Base-by-base conservation (phyloP, 2,888 invertebrate species). In the Empis stercorea region DNA sequence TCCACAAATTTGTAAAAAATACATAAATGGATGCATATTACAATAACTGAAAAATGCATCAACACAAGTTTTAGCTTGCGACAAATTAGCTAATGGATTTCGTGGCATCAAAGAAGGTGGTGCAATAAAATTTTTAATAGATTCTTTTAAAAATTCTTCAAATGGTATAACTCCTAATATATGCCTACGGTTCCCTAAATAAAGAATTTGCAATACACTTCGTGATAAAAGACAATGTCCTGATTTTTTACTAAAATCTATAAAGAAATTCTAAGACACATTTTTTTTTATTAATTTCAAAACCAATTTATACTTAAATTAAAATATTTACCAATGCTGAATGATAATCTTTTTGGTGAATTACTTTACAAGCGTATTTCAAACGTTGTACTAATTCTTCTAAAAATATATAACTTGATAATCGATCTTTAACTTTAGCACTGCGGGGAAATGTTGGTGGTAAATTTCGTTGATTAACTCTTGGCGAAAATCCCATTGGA, bases 381-480 rank as follows among this genome's bases (percentile, higher is more conserved):
- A 93, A 74, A 51, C 89, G 76, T 37, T 80, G 76, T n/a, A 93
- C 76, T 57, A 95, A 76, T 61, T 84, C 84, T 58, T 87, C 84
- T 51, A 92, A 66, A 32, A 94, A 88, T 61, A 88, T 88, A 44
- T 74, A 70, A 54, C 83, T 73, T 1, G 70, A 66, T 30, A 66
- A 60, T 11, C 79, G 71, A 41, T 83, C 81, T 57, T 87, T 87
- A 60, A 96, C 92, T 69, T 89, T 86, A 0, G 94, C 92, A 68
- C 93, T 95, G 16, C 97, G 80, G 0, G 97, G 97, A 73, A 97
- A 99, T 15, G 97, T 95, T 0, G 97, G 95, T n/a, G 97, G 97
- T 47, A 97, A 73, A 44, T 95, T 74, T 39, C 94, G 79, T 69
- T 95, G 95, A 72, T 97, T 97, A 40, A 95, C 86, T 68, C 93